Evolutionary conservation across 2,888 invertebrate genomes (phyloP).

Genomic region (Sinhomidia bicolor): DNA sequence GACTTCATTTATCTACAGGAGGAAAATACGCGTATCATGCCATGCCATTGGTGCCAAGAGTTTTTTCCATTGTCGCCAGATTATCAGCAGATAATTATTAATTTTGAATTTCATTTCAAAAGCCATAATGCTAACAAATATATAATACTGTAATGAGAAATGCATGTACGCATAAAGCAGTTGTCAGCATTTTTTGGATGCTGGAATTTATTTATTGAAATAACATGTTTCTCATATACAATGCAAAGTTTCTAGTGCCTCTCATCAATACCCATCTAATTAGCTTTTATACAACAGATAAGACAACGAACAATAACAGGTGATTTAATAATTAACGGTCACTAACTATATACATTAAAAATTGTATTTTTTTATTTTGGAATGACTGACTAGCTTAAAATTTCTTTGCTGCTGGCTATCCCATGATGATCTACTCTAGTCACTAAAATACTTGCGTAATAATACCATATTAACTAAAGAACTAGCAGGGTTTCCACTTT

Average conservation of each 20-base stretch:
- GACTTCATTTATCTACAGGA: too few relatives aligned
- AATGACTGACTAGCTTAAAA: slow-evolving; percentile 43
- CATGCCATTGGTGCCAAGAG: too few relatives aligned
- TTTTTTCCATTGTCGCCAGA: too few relatives aligned
- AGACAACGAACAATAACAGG: slow-evolving; percentile 37
- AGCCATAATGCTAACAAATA: too few relatives aligned
- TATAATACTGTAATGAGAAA: too few relatives aligned
- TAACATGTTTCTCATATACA: slow-evolving; percentile 39
- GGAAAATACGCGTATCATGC: too few relatives aligned
- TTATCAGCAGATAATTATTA: too few relatives aligned
- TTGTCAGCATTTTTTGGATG: not conserved
- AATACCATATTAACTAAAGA: not conserved
- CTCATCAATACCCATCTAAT: not conserved
- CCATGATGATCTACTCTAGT: slow-evolving; percentile 11
- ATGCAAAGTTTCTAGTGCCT: not conserved
- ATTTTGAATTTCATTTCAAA: too few relatives aligned
- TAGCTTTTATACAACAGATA: slow-evolving; percentile 6
- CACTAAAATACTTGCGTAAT: too few relatives aligned
- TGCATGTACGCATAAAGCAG: too few relatives aligned
- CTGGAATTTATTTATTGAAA: slow-evolving; percentile 59
- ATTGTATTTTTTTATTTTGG: slow-evolving; percentile 20
- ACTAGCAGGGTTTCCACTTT: slow-evolving; percentile 4
- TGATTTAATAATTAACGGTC: not conserved
- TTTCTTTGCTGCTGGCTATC: slow-evolving; percentile 9
- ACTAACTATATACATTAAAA: slow-evolving; percentile 3